phyloP scores from a whole-genome alignment of 2,797 vertebrate genomes.

The Alauda arvensis region DNA sequence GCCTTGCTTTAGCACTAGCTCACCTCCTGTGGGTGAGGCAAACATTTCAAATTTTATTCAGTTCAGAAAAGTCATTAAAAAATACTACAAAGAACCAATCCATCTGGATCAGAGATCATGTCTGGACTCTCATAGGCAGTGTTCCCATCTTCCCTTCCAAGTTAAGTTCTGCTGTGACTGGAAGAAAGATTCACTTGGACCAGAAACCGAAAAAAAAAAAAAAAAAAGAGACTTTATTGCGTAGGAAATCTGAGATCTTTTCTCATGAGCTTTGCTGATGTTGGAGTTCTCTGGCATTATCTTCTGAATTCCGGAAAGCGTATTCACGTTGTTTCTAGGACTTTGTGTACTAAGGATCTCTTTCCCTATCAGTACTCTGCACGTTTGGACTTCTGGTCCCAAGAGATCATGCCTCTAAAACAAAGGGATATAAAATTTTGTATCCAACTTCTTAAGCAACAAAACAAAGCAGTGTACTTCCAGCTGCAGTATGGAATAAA shows the following conservation, averaged over 20 bases:
- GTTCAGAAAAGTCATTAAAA: not conserved
- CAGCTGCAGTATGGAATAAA: not conserved
- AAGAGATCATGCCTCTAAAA: not conserved
- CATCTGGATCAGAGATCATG: not conserved
- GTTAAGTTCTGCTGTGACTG: not conserved
- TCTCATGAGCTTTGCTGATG: not conserved
- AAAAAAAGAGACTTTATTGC: not conserved
- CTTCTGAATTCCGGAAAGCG: not conserved
- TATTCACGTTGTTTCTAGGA: not conserved
- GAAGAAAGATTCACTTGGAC: not conserved
- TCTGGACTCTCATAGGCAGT: not conserved
- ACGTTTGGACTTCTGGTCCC: not conserved
- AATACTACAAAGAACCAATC: not conserved
- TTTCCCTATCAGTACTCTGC: not conserved
- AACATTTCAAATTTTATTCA: not conserved
- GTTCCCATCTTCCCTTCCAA: not conserved
- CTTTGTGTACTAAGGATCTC: not conserved
- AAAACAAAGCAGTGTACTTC: not conserved
- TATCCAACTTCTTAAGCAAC: not conserved
- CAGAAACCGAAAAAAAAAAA: not conserved
- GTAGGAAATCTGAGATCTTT: not conserved
- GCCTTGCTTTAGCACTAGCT: not conserved
- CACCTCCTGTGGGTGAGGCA: not conserved
- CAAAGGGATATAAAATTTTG: slow-evolving; percentile 22
- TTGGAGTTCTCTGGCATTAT: not conserved